These are phyloP conservation scores for human (Homo sapiens) DNA, from an alignment of 2,113 vertebrate species.

Conservation along the genomic window GRCh38 chr17:59497501-59498000, in stretches of 20 bases:
- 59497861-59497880: slow-evolving; percentile 48
- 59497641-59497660: not conserved
- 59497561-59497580: too few species aligned
- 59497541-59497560: too few species aligned
- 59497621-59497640: not conserved
- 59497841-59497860: slow-evolving; percentile 52
- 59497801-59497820: not conserved
- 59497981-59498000: slow-evolving; percentile 43
- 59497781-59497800: slow-evolving; percentile 24
- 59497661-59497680: not conserved
- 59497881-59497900: slow-evolving; percentile 41
- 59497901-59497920: not conserved
- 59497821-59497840: slow-evolving; percentile 20
- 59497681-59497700: slow-evolving; percentile 1
- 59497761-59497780: not conserved
- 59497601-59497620: not conserved
- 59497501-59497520: too few species aligned
- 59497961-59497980: slow-evolving; percentile 48
- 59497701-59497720: not conserved
- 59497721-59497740: not conserved
- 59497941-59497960: slow-evolving; percentile 40
- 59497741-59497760: not conserved
- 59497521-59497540: too few species aligned
- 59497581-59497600: not conserved
- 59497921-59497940: slow-evolving; percentile 2